These are phyloP conservation scores for Anthonomus grandis DNA, from an alignment of 1,140 invertebrate genomes.

Conservation along the genomic window DNA sequence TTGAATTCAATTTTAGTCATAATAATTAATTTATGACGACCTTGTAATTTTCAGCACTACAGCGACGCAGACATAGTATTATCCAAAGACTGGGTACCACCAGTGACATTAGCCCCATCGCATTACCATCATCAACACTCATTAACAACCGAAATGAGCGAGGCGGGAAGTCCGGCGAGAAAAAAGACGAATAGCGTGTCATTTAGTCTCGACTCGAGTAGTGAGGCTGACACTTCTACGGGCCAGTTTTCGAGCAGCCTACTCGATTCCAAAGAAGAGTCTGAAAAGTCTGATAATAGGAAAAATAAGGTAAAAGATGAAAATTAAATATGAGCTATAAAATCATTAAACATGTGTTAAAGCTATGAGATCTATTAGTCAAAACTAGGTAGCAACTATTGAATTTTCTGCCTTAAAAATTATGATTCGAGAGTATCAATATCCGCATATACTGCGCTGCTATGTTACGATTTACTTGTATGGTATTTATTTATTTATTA, in stretches of 20 bases:
- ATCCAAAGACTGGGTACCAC: conserved; percentile 78
- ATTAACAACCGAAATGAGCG: conserved; percentile 49
- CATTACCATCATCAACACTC: too few relatives aligned
- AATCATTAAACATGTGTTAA: too few relatives aligned
- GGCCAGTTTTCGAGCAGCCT: conserved; percentile 37
- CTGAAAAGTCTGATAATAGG: conserved; percentile 54
- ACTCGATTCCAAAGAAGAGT: conserved; percentile 52
- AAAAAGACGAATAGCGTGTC: conserved; percentile 72
- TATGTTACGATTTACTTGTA: too few relatives aligned
- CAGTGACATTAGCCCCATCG: conserved; percentile 68
- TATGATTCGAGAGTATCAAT: too few relatives aligned
- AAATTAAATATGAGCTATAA: too few relatives aligned
- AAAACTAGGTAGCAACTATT: too few relatives aligned
- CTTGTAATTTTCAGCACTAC: conserved; percentile 52
- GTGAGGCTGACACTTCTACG: conserved; percentile 42
- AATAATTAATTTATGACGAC: too few relatives aligned
- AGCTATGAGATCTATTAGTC: too few relatives aligned
- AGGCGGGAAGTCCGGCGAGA: conserved; percentile 51
- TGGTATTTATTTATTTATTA: too few relatives aligned
- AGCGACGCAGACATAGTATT: conserved; percentile 82
- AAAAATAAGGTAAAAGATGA: conserved; percentile 67
- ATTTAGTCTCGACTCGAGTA: conserved; percentile 66
- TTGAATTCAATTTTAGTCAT: too few relatives aligned
- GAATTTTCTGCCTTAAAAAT: too few relatives aligned
- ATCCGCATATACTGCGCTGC: too few relatives aligned